These are phyloP conservation scores for Agrochola lychnidis DNA, from an alignment of 2,888 invertebrate genomes.

Conservation along the genomic window DNA sequence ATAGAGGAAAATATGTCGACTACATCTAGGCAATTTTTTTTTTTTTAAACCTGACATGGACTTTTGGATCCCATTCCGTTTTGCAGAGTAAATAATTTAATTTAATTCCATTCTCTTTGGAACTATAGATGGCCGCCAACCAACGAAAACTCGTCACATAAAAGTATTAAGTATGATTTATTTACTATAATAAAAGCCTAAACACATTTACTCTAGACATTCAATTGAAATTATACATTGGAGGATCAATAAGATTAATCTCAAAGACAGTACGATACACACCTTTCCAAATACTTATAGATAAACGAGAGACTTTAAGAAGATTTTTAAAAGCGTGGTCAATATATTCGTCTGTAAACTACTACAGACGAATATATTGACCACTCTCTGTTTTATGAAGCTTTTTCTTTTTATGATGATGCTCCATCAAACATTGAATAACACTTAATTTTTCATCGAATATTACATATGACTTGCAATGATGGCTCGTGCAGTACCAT, in stretches of 20 bases:
- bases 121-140: background rate
- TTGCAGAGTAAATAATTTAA: background rate
- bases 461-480: conserved; percentile 46
- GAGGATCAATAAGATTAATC: background rate
- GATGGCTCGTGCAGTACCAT: conserved; percentile 54
- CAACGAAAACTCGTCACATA: background rate
- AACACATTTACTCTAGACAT: background rate
- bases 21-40: background rate
- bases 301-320: background rate
- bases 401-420: conserved; percentile 31
- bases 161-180: background rate
- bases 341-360: background rate
- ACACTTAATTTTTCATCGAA: conserved; percentile 11
- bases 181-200: background rate
- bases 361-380: conserved; percentile 30
- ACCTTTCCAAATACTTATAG: background rate
- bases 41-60: background rate
- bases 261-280: background rate
- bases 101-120: background rate
- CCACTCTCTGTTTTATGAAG: conserved; percentile 27
- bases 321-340: background rate
- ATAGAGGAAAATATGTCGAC: background rate
- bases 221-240: background rate
- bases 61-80: background rate
- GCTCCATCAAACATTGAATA: conserved; percentile 15